Evolutionary conservation across 2,113 vertebrate genomes (phyloP).

Genomic region (Carassius gibelio): DNA sequence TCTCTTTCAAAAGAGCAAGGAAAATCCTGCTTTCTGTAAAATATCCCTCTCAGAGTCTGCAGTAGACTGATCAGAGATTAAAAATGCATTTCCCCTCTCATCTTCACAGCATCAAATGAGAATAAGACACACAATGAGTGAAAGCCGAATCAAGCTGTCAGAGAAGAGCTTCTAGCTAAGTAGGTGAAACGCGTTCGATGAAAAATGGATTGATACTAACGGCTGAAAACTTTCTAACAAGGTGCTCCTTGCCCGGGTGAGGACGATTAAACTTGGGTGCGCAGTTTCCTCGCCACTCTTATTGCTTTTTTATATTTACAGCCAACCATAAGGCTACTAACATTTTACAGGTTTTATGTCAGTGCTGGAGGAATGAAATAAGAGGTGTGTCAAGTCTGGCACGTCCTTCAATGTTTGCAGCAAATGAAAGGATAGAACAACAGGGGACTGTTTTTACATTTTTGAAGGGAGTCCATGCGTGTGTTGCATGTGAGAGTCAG

Average conservation of each 20-base stretch:
- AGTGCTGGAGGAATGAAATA: conserved; percentile 30
- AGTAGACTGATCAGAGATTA: conserved; percentile 23
- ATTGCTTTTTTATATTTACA: conserved; percentile 32
- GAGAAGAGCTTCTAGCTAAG: conserved; percentile 27
- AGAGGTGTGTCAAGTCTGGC: background rate
- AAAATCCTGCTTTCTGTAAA: background rate
- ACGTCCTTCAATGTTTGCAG: background rate
- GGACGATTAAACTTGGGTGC: conserved; percentile 24
- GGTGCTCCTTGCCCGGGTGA: background rate
- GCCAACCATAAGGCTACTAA: conserved; percentile 21
- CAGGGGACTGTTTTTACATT: conserved; percentile 4
- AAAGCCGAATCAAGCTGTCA: conserved; percentile 37
- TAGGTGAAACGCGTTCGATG: conserved; percentile 8
- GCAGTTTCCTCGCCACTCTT: conserved; percentile 2
- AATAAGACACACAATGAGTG: conserved; percentile 31
- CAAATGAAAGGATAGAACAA: background rate
- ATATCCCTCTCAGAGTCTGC: background rate
- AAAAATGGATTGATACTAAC: conserved; percentile 47
- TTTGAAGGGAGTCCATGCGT: background rate
- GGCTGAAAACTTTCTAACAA: conserved; percentile 32
- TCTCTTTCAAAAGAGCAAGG: background rate
- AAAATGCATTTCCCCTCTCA: conserved; percentile 35
- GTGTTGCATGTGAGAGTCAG: background rate
- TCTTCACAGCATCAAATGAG: conserved; percentile 41
- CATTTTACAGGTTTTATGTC: conserved; percentile 30